Percentiles rank a stretch among this genome's conserved stretches.
phyloP scores from a whole-genome alignment of 2,797 vertebrate genomes.

The Manis crassicaudata region DNA sequence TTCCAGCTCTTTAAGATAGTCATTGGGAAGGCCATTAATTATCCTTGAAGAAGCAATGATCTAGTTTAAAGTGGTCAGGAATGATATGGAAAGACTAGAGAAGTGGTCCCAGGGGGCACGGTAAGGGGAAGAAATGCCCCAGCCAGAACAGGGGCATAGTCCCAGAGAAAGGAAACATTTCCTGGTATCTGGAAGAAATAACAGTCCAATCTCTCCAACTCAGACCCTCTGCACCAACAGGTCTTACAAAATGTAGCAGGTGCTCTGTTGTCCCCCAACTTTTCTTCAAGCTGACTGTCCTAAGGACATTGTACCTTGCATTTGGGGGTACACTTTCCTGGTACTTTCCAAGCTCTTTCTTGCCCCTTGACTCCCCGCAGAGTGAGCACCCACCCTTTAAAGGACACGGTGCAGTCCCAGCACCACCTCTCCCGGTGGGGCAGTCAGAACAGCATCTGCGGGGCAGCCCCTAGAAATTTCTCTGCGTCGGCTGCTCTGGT shows the following conservation, averaged over 20 bases:
- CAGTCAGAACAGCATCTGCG: not conserved
- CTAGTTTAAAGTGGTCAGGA: not conserved
- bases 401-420: not conserved
- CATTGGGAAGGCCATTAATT: not conserved
- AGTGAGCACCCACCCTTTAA: not conserved
- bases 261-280: not conserved
- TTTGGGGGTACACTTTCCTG: not conserved
- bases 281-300: not conserved
- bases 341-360: not conserved
- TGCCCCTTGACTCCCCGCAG: not conserved
- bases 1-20: not conserved
- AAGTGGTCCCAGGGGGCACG: not conserved
- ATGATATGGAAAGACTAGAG: not conserved
- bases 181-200: not conserved
- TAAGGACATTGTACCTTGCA: not conserved
- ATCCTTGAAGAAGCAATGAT: not conserved
- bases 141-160: not conserved
- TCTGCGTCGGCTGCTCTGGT: not conserved
- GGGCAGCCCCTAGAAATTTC: not conserved
- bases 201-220: not conserved
- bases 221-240: not conserved
- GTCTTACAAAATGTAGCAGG: not conserved
- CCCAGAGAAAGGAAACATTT: not conserved
- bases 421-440: not conserved
- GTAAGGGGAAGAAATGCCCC: not conserved